phyloP scores from a whole-genome alignment of 2,888 invertebrate genomes.

The Blomia tropicalis region DNA sequence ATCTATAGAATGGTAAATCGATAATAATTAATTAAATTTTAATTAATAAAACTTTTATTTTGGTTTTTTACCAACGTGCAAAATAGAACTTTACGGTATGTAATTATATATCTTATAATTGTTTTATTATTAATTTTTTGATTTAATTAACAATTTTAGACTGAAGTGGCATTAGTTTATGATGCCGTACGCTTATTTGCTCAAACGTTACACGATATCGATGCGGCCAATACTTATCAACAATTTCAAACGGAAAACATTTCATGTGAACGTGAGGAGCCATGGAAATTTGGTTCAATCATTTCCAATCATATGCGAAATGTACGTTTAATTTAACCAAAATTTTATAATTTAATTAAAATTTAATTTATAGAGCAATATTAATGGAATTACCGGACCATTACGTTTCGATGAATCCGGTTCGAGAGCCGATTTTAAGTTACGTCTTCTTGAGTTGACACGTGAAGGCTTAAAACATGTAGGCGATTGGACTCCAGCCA shows the following conservation, averaged over 20 bases:
- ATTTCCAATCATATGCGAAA: conserved; percentile 29
- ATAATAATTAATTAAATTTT: too few species aligned
- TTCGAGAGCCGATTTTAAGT: conserved; percentile 42
- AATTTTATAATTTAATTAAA: background rate
- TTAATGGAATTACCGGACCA: conserved; percentile 79
- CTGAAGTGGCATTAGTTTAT: conserved; percentile 31
- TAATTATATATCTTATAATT: background rate
- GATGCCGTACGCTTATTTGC: conserved; percentile 31
- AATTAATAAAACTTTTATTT: too few species aligned
- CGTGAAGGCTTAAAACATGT: conserved; percentile 55
- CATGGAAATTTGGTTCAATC: conserved; percentile 29
- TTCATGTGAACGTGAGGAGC: conserved; percentile 29
- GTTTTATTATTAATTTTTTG: background rate
- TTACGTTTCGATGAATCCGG: conserved; percentile 81
- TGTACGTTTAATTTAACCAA: conserved; percentile 24
- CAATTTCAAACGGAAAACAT: conserved; percentile 18
- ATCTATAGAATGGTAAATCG: background rate
- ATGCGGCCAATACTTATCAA: conserved; percentile 28
- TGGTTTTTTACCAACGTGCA: too few species aligned
- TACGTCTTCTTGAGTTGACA: conserved; percentile 37
- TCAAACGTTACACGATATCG: conserved; percentile 30
- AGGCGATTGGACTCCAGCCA: conserved; percentile 68
- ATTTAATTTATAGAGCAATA: conserved; percentile 48
- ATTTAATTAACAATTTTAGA: conserved; percentile 19
- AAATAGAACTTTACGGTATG: conserved; percentile 25